Percentiles rank a stretch among this genome's conserved stretches.
These are phyloP conservation scores for Rhagoletis zephyria DNA, from an alignment of 1,140 invertebrate genomes.

Conservation along the genomic window DNA sequence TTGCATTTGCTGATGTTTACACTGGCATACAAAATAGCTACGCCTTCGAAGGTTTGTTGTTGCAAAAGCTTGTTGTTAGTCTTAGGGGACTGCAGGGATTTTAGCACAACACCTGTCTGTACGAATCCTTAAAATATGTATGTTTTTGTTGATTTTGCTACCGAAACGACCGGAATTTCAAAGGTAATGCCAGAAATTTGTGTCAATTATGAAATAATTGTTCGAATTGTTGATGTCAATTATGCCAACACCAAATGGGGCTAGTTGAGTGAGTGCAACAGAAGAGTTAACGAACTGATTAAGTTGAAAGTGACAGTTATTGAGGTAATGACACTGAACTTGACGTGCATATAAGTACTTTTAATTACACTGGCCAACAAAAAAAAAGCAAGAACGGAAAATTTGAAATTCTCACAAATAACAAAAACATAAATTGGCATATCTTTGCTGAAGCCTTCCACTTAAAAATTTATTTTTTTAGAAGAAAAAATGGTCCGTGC, in stretches of 20 bases:
- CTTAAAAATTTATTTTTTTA: no score
- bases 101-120: constrained; percentile 34
- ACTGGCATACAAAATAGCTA: background rate
- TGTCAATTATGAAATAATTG: constrained; percentile 46
- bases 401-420: no score
- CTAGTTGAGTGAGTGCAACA: constrained; percentile 22
- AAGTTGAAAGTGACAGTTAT: background rate
- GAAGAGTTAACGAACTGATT: background rate
- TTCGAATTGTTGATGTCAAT: constrained; percentile 28
- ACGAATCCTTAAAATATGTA: constrained; percentile 11
- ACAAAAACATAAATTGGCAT: no score
- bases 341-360: background rate
- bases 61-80: background rate
- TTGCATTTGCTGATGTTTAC: constrained; percentile 43
- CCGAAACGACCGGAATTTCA: constrained; percentile 2
- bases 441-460: no score
- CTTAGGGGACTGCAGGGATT: background rate
- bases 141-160: constrained; percentile 33
- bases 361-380: no score
- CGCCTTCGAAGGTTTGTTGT: background rate
- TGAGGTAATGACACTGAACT: background rate
- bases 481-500: no score
- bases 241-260: background rate
- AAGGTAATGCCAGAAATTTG: constrained; percentile 26
- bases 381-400: no score